Percentiles rank a stretch among this genome's conserved stretches.
Evolutionary conservation across 2,888 invertebrate species (phyloP).

Genomic region (Craniophora ligustri): DNA sequence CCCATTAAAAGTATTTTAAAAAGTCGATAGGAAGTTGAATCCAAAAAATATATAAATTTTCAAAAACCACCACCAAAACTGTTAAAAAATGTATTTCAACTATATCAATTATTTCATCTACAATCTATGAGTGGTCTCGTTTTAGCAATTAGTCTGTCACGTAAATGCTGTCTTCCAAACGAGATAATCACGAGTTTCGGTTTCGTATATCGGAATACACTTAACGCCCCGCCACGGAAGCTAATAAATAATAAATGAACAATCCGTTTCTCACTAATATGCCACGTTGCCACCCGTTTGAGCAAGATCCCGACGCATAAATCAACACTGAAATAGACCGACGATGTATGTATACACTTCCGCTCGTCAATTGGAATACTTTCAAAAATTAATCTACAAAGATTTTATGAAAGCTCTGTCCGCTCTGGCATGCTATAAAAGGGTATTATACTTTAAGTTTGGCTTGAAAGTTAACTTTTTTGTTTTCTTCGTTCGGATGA

Average conservation of each 20-base stretch:
- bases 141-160: slow-evolving; percentile 42
- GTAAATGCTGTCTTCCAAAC: slow-evolving; percentile 45
- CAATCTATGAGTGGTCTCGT: slow-evolving; percentile 4
- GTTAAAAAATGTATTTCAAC: too few relatives aligned
- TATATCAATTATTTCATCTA: too few relatives aligned
- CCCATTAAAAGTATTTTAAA: too few relatives aligned
- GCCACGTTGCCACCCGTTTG: slow-evolving; percentile 76
- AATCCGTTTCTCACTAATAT: slow-evolving; percentile 77
- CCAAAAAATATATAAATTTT: too few relatives aligned
- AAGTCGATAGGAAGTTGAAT: too few relatives aligned
- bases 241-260: slow-evolving; percentile 76
- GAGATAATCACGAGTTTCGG: slow-evolving; percentile 61
- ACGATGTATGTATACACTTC: slow-evolving; percentile 71
- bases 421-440: slow-evolving; percentile 62
- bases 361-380: slow-evolving; percentile 76
- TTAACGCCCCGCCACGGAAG: slow-evolving; percentile 63
- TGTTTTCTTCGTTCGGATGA: slow-evolving; percentile 59
- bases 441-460: slow-evolving; percentile 56
- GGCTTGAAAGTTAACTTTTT: slow-evolving; percentile 58
- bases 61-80: too few relatives aligned
- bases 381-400: slow-evolving; percentile 71
- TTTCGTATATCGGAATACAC: slow-evolving; percentile 53
- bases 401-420: slow-evolving; percentile 68
- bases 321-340: slow-evolving; percentile 85
- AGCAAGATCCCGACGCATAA: slow-evolving; percentile 75